phyloP scores from a whole-genome alignment of 2,888 invertebrate species.

The Drosophila vallismaia region DNA sequence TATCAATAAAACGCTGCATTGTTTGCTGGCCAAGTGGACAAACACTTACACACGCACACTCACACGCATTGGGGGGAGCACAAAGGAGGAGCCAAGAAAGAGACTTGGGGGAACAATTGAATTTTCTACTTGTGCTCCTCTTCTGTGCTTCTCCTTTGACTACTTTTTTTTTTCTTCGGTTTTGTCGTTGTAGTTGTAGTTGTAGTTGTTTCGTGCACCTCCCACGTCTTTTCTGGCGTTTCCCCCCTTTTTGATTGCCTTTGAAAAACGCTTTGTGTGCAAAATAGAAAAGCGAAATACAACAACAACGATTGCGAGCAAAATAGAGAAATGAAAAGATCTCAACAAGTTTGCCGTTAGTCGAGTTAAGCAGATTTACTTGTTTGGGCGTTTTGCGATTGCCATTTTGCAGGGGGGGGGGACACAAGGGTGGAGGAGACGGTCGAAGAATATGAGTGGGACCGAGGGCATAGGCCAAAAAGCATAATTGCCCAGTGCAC shows the following conservation, averaged over 20 bases:
- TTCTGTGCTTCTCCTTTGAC: slow-evolving; percentile 42
- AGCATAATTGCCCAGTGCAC: slow-evolving; percentile 66
- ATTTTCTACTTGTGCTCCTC: slow-evolving; percentile 68
- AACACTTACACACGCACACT: slow-evolving; percentile 26
- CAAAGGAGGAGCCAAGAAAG: slow-evolving; percentile 48
- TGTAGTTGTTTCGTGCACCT: slow-evolving; percentile 7
- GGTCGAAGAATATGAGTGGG: background rate
- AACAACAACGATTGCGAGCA: slow-evolving; percentile 25
- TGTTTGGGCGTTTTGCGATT: slow-evolving; percentile 59
- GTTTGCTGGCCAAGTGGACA: slow-evolving; percentile 61
- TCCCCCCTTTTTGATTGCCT: slow-evolving; percentile 57
- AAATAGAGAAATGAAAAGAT: slow-evolving; percentile 53
- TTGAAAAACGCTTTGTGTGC: slow-evolving; percentile 62
- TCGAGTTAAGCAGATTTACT: slow-evolving; percentile 65
- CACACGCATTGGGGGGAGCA: slow-evolving; percentile 21
- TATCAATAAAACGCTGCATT: slow-evolving; percentile 67
- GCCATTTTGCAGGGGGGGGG: slow-evolving; percentile 37
- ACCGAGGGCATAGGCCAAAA: slow-evolving; percentile 41
- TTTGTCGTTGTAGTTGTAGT: slow-evolving; percentile 12
- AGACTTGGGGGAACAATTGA: slow-evolving; percentile 61
- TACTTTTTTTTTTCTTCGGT: slow-evolving; percentile 64
- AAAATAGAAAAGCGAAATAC: slow-evolving; percentile 29
- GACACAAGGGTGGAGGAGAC: background rate
- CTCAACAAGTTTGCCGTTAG: slow-evolving; percentile 69
- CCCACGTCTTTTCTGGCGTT: slow-evolving; percentile 14